Conservation (phyloP, 2,113 vertebrate genomes). For the Trematocara macrostoma region DNA sequence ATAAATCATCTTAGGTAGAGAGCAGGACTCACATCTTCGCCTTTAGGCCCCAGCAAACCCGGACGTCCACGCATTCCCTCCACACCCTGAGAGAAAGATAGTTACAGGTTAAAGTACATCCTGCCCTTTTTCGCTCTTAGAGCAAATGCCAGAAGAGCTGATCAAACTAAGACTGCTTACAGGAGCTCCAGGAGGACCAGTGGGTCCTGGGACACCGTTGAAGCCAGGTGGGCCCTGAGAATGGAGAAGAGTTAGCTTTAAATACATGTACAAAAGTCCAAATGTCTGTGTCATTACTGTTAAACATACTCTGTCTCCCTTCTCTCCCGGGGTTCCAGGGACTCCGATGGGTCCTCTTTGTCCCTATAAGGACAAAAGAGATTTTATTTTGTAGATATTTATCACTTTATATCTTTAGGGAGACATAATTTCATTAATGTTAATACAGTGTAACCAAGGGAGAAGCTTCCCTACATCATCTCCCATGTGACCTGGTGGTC, state of each 20-base stretch:
- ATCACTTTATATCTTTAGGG: neutral
- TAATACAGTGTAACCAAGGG: neutral
- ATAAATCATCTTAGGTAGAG: neutral
- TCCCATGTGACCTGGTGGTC: conserved; percentile 70
- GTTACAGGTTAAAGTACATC: neutral
- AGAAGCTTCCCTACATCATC: conserved; percentile 64
- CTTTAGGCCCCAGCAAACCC: conserved; percentile 69
- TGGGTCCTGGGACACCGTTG: conserved; percentile 75
- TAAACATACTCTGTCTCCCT: conserved; percentile 72
- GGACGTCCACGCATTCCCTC: conserved; percentile 74
- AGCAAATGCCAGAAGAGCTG: neutral
- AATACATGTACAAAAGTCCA: neutral
- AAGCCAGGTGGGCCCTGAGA: conserved; percentile 74
- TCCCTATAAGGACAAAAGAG: conserved; percentile 55
- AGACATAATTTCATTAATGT: neutral
- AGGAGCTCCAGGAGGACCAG: conserved; percentile 73
- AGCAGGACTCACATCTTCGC: conserved; percentile 66
- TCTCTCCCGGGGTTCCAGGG: conserved; percentile 67
- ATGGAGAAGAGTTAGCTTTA: neutral
- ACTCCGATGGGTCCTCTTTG: conserved; percentile 72
- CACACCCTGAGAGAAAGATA: conserved; percentile 61
- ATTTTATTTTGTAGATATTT: neutral
- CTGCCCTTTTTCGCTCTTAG: neutral
- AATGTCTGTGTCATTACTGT: neutral
- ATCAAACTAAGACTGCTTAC: conserved; percentile 42